phyloP scores from a whole-genome alignment of 2,797 vertebrate species.

The Poliocrania exsul region DNA sequence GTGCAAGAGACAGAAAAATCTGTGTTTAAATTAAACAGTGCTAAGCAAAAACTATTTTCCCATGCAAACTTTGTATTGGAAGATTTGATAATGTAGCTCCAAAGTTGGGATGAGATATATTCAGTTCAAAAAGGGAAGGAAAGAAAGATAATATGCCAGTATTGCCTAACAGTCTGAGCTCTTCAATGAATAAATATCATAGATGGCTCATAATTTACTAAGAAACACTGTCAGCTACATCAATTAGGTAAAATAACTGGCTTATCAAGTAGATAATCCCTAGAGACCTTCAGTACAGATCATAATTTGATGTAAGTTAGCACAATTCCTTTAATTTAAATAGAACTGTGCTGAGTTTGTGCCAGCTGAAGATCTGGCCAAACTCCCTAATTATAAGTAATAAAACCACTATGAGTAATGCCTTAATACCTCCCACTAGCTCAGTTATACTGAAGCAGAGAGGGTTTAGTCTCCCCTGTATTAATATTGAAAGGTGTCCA shows the following conservation, averaged over 20 bases:
- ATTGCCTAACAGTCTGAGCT: neutral
- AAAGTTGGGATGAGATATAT: neutral
- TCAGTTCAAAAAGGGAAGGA: neutral
- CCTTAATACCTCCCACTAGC: neutral
- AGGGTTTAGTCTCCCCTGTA: neutral
- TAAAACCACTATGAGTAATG: conserved; percentile 30
- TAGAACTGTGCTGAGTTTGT: neutral
- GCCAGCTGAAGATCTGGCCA: conserved; percentile 22
- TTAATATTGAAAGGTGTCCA: neutral
- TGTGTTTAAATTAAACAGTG: neutral
- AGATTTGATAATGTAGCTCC: neutral
- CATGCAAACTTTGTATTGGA: neutral
- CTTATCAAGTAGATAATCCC: neutral
- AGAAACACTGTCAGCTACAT: conserved; percentile 5
- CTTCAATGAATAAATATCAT: conserved; percentile 21
- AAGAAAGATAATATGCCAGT: neutral
- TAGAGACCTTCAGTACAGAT: conserved; percentile 1
- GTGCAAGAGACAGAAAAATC: neutral
- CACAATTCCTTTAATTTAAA: conserved; percentile 1
- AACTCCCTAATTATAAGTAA: conserved; percentile 22
- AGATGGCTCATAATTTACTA: neutral
- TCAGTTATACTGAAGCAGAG: neutral
- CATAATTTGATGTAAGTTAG: conserved; percentile 32
- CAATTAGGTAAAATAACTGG: conserved; percentile 44
- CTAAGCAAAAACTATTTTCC: neutral